phyloP scores from a whole-genome alignment of 2,797 vertebrate species.

The Podarcis lilfordi region DNA sequence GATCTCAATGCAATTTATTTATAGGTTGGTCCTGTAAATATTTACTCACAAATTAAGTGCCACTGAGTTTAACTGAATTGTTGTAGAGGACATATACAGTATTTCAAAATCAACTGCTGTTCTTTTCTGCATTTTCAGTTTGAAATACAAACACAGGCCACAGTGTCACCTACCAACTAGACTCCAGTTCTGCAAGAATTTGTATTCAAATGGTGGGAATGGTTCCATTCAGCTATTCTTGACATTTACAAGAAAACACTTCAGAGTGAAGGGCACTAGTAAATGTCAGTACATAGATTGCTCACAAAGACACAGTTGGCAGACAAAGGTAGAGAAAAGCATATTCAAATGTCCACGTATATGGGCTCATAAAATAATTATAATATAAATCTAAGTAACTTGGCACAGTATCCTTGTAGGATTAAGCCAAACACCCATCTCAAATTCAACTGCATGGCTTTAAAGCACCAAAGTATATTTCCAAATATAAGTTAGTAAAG shows the following conservation, averaged over 20 bases:
- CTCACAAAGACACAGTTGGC: slow-evolving; percentile 11
- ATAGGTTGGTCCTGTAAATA: background rate
- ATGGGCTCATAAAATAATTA: slow-evolving; percentile 1
- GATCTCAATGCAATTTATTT: background rate
- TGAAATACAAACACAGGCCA: slow-evolving; percentile 19
- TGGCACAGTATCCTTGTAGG: background rate
- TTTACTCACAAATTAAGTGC: background rate
- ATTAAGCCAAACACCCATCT: background rate
- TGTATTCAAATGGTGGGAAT: background rate
- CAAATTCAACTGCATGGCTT: background rate
- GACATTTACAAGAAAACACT: slow-evolving; percentile 38
- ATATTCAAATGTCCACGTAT: slow-evolving; percentile 9
- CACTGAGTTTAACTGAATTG: slow-evolving; percentile 10
- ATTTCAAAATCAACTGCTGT: background rate
- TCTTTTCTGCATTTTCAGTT: slow-evolving; percentile 34
- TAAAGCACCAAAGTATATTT: background rate
- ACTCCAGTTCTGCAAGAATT: slow-evolving; percentile 4
- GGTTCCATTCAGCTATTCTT: slow-evolving; percentile 12
- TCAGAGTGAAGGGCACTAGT: slow-evolving; percentile 28
- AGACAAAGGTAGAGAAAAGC: slow-evolving; percentile 29
- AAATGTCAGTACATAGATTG: slow-evolving; percentile 32
- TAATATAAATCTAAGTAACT: slow-evolving; percentile 4
- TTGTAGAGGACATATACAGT: slow-evolving; percentile 27
- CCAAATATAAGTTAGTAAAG: background rate
- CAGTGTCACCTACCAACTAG: slow-evolving; percentile 3